Base-by-base conservation (phyloP, 1,140 invertebrate genomes). In the Cyphomyrmex costatus region DNA sequence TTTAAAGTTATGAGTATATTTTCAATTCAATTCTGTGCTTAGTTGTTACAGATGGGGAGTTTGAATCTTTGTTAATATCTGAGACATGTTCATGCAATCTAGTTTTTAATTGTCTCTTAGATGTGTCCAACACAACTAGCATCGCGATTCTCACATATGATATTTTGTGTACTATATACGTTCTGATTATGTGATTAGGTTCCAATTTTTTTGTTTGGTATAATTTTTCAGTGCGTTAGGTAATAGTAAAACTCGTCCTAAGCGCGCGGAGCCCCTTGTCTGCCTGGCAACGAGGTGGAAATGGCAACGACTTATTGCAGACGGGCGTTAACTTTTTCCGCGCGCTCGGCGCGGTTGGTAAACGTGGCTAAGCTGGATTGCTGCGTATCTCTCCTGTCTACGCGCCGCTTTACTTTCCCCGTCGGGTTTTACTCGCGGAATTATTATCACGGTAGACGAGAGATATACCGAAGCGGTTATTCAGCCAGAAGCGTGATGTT, bases 361-460 rank as follows among this genome's bases (percentile, higher is more conserved):
- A 89, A 89, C 46, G 80, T 24, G 0, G 19, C 58, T 63, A 42
- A 65, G 33, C 65, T 19, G 46, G n/a, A 49, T 77, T 24, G 56
- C 16, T 21, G 46, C n/a, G n/a, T 63, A 33, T 85, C 42, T 53
- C 46, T 36, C 49, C 74, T 42, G 42, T 42, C 83, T 49, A 10
- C 60, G 36, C 42, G 36, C 42, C 27, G 42, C 21, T 58, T 88
- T 74, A 68, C 76, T 82, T 71, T 74, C 42, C 14, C 21, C 19
- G 49, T 27, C 42, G 73, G 66, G 66, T 74, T 83, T 83, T 83
- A 83, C 53, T 61, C 68, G 68, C 42, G 27, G n/a, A 86, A 89
- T 89, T 86, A 89, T 86, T 89, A 89, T 73, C 53, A 58, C 33
- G 71, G 77, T 60, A 60, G 73, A 76, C 78, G 65, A 73, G 56